Evolutionary conservation across 1,140 invertebrate species (phyloP).

Genomic region (Drosophila baimaii): DNA sequence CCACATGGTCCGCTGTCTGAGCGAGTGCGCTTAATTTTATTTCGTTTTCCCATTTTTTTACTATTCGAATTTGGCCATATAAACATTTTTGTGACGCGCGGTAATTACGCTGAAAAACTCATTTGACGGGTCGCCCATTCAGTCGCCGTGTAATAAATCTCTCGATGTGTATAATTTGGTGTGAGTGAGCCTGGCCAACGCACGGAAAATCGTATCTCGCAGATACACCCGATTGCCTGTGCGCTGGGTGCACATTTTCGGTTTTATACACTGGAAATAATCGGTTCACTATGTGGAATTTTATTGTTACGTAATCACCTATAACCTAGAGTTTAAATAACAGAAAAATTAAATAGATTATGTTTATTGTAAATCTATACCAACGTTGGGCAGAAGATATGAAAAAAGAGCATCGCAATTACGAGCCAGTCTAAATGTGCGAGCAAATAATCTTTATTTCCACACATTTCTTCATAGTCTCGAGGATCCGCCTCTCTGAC

Average conservation of each 20-base stretch:
- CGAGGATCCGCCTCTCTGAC: no score
- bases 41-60: slow-evolving; percentile 57
- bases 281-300: not conserved
- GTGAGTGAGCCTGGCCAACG: slow-evolving; percentile 67
- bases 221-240: slow-evolving; percentile 55
- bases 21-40: slow-evolving; percentile 70
- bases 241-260: slow-evolving; percentile 33
- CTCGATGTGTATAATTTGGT: slow-evolving; percentile 76
- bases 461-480: no score
- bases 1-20: slow-evolving; percentile 65
- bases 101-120: slow-evolving; percentile 82
- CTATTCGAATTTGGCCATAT: slow-evolving; percentile 62
- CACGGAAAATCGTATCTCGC: slow-evolving; percentile 73
- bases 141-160: slow-evolving; percentile 75
- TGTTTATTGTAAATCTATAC: no score
- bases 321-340: no score
- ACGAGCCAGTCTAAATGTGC: no score
- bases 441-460: no score
- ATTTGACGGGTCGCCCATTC: slow-evolving; percentile 79
- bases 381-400: no score
- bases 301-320: no score
- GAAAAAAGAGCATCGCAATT: no score
- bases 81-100: slow-evolving; percentile 70
- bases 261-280: slow-evolving; percentile 8
- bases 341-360: no score